phyloP scores from a whole-genome alignment of 2,113 vertebrate species.

The Plectropomus leopardus region DNA sequence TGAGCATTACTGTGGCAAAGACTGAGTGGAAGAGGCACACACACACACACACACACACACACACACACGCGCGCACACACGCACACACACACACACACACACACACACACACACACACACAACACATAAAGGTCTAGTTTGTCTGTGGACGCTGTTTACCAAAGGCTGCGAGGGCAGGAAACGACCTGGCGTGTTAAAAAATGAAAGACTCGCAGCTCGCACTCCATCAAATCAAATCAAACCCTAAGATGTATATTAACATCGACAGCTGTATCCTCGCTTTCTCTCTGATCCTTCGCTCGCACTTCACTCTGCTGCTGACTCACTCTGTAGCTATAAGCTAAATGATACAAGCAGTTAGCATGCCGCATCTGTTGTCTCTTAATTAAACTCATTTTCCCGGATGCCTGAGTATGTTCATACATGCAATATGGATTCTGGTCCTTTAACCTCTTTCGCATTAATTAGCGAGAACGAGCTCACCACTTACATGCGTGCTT shows the following conservation, averaged over 20 bases:
- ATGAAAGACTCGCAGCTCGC: conserved; percentile 70
- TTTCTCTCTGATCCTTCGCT: conserved; percentile 73
- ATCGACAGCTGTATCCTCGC: conserved; percentile 73
- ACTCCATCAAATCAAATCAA: conserved; percentile 76
- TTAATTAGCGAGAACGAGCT: conserved; percentile 71
- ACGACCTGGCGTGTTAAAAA: conserved; percentile 63
- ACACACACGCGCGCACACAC: conserved; percentile 35
- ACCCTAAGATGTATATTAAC: conserved; percentile 61
- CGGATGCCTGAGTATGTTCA: conserved; percentile 59
- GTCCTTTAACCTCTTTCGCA: conserved; percentile 66
- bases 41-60: conserved; percentile 34
- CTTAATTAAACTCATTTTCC: conserved; percentile 75
- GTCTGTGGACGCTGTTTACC: conserved; percentile 71
- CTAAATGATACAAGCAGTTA: conserved; percentile 72
- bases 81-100: conserved; percentile 44
- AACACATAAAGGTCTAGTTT: conserved; percentile 57
- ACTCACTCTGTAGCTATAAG: conserved; percentile 74
- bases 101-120: conserved; percentile 30
- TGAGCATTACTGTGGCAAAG: conserved; percentile 89
- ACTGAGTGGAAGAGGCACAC: conserved; percentile 75
- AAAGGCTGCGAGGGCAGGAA: conserved; percentile 63
- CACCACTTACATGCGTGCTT: conserved; percentile 47
- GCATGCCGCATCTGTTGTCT: conserved; percentile 77
- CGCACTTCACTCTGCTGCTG: conserved; percentile 71
- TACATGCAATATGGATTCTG: conserved; percentile 62